Evolutionary conservation across 2,113 vertebrate genomes (phyloP), one percentile per base, ranked within the genome.

Genomic region (Alces alces): DNA sequence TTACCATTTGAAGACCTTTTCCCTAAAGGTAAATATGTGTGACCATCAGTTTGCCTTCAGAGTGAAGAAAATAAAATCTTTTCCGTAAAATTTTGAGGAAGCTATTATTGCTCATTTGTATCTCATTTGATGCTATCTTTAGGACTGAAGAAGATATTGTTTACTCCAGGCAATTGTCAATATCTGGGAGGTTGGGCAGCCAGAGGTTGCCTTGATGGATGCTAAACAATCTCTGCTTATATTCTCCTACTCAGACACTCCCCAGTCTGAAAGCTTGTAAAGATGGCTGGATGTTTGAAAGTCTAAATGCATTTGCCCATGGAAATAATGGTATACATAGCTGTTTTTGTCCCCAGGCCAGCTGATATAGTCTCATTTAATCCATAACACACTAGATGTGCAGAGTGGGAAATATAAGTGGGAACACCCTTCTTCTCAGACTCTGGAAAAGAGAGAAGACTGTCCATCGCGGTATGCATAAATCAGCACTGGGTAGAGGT

Each of bases 291-390:
- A 36, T 60, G 55, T 58, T 84, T 73, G 50, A 82, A 91, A 86
- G 30, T 91, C 60, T 47, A 90, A 47, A 70, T 70, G 43, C 14
- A 70, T 88, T 93, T 95, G 55, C 61, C 90, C 66, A 88, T 27
- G 86, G 89, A 95, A 93, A 96, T n/a, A 83, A 89, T 52, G 43
- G 86, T 54, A 86, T 73, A 89, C n/a, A 70, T 36, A 39, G 60
- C 84, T 73, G 25, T 89, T 70, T 50, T 47, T n/a, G 84, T 84
- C 55, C 55, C 43, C 19, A 61, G 45, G 73, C 10, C n/a, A 93
- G 60, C 23, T 58, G 61, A 79, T 78, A 36, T 58, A 36, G 57
- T 80, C 84, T 89, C 84, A 93, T 89, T 86, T 76, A 96, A 96
- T n/a, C 43, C 52, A 86, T 39, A 70, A 66, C 28, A 45, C 12